These are phyloP conservation scores for Fragum whitleyi DNA, from an alignment of 2,888 invertebrate species.

Conservation along the genomic window DNA sequence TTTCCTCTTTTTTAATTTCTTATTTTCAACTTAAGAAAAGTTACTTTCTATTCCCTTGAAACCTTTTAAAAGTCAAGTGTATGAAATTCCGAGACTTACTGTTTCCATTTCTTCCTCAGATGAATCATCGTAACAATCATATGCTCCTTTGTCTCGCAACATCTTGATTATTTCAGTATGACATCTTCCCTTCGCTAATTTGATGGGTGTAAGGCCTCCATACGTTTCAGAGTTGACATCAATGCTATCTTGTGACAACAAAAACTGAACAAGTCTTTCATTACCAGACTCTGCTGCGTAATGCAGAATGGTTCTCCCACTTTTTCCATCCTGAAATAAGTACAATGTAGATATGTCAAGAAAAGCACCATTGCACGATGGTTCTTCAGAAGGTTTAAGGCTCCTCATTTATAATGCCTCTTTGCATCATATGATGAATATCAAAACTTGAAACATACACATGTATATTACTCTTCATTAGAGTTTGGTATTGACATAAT, in stretches of 20 bases:
- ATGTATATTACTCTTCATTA: too few relatives aligned
- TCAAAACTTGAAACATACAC: too few relatives aligned
- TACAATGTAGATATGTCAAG: too few relatives aligned
- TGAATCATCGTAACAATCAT: constrained; percentile 51
- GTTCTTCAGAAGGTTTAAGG: too few relatives aligned
- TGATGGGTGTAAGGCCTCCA: constrained; percentile 75
- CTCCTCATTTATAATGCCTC: too few relatives aligned
- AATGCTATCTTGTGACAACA: constrained; percentile 56
- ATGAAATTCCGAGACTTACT: not conserved
- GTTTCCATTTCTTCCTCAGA: constrained; percentile 44
- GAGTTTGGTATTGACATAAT: too few relatives aligned
- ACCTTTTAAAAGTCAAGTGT: too few relatives aligned
- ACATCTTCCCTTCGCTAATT: constrained; percentile 74
- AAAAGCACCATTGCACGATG: too few relatives aligned
- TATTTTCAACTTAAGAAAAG: too few relatives aligned
- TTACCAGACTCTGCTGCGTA: constrained; percentile 79
- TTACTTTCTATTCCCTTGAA: too few relatives aligned
- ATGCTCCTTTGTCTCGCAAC: constrained; percentile 69
- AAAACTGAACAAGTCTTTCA: constrained; percentile 60
- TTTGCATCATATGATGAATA: too few relatives aligned
- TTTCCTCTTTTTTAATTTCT: too few relatives aligned
- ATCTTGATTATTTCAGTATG: constrained; percentile 60
- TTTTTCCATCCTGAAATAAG: constrained; percentile 75
- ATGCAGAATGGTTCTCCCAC: constrained; percentile 77
- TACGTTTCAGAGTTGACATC: constrained; percentile 75